These are phyloP conservation scores for Phortica okadai DNA, from an alignment of 2,888 invertebrate genomes.

Conservation along the genomic window DNA sequence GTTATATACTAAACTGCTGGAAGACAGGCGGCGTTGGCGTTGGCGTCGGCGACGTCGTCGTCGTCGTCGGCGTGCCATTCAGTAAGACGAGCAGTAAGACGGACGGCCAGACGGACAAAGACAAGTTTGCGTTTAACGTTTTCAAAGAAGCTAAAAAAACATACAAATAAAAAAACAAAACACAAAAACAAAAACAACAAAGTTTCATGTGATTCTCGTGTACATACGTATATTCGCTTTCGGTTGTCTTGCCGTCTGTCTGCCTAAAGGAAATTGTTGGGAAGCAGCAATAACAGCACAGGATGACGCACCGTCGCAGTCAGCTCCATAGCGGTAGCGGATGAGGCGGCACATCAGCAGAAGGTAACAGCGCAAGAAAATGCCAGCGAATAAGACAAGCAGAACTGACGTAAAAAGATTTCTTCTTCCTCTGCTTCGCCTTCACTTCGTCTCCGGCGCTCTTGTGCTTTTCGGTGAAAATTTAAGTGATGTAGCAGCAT, in stretches of 20 bases:
- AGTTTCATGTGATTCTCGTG: constrained; percentile 53
- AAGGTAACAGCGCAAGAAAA: constrained; percentile 73
- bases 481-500: constrained; percentile 28
- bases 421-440: constrained; percentile 41
- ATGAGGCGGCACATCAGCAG: constrained; percentile 38
- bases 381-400: constrained; percentile 74
- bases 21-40: constrained; percentile 38
- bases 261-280: constrained; percentile 61
- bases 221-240: constrained; percentile 31
- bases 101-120: constrained; percentile 45
- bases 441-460: background rate
- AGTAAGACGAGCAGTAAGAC: constrained; percentile 51
- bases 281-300: constrained; percentile 41
- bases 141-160: constrained; percentile 39
- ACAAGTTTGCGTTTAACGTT: constrained; percentile 65
- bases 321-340: constrained; percentile 1
- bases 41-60: constrained; percentile 23
- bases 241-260: constrained; percentile 37
- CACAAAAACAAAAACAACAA: constrained; percentile 45
- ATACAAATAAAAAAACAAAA: too few relatives aligned
- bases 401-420: constrained; percentile 71
- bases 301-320: constrained; percentile 42
- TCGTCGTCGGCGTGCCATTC: constrained; percentile 39
- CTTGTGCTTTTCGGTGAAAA: constrained; percentile 14
- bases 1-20: constrained; percentile 64